These are phyloP conservation scores for Dysidea cf. avara DNA, from an alignment of 37 sponge, comb jelly and placozoan genomes.

Conservation along the genomic window DNA sequence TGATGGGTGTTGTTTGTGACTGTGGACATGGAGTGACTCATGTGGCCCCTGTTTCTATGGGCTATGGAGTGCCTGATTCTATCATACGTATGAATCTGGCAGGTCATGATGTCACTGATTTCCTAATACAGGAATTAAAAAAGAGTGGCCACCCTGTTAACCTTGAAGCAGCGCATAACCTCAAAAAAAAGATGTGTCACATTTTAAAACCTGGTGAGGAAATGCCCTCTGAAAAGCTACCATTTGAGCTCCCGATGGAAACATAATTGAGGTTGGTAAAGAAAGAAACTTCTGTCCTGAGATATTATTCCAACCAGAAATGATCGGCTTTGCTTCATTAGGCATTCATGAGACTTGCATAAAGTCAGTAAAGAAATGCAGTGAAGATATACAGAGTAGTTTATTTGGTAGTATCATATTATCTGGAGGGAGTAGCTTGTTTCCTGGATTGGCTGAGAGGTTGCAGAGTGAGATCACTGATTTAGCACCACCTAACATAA, in stretches of 20 bases:
- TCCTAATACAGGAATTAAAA: conserved; percentile 92
- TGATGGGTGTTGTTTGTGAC: conserved; percentile 98
- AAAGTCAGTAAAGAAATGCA: conserved; percentile 99
- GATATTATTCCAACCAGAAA: conserved; percentile 88
- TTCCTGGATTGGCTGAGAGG: conserved; percentile 94
- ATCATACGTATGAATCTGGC: conserved; percentile 93
- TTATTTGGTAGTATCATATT: conserved; percentile 97
- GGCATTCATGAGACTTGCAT: conserved; percentile 96
- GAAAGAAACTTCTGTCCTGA: conserved; percentile 92
- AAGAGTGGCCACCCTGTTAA: conserved; percentile 93
- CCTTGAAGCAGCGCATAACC: conserved; percentile 94
- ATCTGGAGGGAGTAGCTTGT: conserved; percentile 97
- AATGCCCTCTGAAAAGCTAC: conserved; percentile 96
- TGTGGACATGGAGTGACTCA: conserved; percentile 96
- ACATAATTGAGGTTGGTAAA: conserved; percentile 96
- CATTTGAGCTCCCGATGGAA: conserved; percentile 98
- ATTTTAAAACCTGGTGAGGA: conserved; percentile 94
- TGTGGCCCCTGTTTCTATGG: conserved; percentile 97
- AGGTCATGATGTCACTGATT: conserved; percentile 94
- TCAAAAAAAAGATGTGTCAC: conserved; percentile 98
- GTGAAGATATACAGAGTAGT: conserved; percentile 97
- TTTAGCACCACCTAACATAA: conserved; percentile 95
- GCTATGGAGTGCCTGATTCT: conserved; percentile 96
- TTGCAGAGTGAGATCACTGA: conserved; percentile 99
- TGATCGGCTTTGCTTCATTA: conserved; percentile 90